Evolutionary conservation across 35 echinoderm and acorn worm genomes (phyloP).

Genomic region (Holothuria glaberrima): DNA sequence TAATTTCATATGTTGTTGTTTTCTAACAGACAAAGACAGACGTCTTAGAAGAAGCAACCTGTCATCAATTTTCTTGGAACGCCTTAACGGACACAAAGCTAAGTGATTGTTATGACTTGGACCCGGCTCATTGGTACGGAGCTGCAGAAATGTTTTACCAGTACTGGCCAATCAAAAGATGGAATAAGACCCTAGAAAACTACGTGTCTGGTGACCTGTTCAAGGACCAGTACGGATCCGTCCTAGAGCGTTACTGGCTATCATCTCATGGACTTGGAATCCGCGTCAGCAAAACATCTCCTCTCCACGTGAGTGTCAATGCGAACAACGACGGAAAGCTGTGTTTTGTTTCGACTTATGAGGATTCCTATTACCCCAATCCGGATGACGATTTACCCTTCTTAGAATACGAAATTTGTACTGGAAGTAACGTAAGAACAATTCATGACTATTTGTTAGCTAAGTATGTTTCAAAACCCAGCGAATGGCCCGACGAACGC

Average conservation of each 20-base stretch:
- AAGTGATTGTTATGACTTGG: constrained; percentile 79
- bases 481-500: constrained; percentile 77
- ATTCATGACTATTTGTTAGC: constrained; percentile 76
- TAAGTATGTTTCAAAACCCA: constrained; percentile 64
- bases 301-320: constrained; percentile 89
- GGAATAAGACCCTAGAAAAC: constrained; percentile 80
- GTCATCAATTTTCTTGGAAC: constrained; percentile 60
- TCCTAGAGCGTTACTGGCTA: constrained; percentile 93
- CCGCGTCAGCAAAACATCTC: constrained; percentile 63
- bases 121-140: constrained; percentile 87
- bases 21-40: too few relatives aligned
- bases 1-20: too few relatives aligned
- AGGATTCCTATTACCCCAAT: constrained; percentile 80
- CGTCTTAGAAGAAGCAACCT: neutral
- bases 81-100: constrained; percentile 42
- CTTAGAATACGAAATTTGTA: constrained; percentile 83
- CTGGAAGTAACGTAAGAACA: constrained; percentile 62
- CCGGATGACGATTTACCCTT: constrained; percentile 8
- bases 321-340: constrained; percentile 65
- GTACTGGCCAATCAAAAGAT: constrained; percentile 90
- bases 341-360: constrained; percentile 73
- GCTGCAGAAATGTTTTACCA: constrained; percentile 88
- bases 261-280: constrained; percentile 87
- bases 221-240: constrained; percentile 82
- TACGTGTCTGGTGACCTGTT: constrained; percentile 94